These are phyloP conservation scores for Hylaea fasciaria DNA, from an alignment of 2,888 invertebrate genomes.

Conservation along the genomic window DNA sequence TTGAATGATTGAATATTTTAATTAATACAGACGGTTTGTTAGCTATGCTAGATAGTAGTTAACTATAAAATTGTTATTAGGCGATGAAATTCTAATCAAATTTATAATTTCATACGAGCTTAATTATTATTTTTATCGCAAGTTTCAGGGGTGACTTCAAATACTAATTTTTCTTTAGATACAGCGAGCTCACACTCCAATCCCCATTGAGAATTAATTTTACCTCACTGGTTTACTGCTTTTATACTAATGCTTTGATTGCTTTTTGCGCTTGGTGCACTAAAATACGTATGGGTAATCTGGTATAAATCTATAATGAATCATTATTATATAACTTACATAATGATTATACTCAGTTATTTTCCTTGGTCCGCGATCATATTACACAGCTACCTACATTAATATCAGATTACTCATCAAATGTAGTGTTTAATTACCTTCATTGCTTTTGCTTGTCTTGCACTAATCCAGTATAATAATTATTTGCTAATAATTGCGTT, in stretches of 20 bases:
- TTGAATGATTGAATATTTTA: not conserved
- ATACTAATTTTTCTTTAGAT: not conserved
- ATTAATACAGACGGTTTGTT: not conserved
- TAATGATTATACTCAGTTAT: not conserved
- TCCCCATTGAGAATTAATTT: not conserved
- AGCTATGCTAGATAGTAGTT: not conserved
- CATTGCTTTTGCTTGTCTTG: conserved; percentile 11
- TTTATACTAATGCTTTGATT: not conserved
- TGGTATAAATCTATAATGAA: not conserved
- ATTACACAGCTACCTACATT: not conserved
- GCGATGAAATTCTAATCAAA: no score
- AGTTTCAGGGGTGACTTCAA: conserved; percentile 1
- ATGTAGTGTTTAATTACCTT: conserved; percentile 8
- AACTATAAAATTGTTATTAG: no score
- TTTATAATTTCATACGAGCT: no score
- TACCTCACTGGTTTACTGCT: not conserved
- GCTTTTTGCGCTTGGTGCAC: conserved; percentile 1
- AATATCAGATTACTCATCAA: conserved; percentile 17
- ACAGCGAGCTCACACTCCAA: not conserved
- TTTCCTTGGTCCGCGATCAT: not conserved
- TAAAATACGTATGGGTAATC: not conserved
- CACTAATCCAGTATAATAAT: not conserved
- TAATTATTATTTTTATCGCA: not conserved
- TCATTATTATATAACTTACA: not conserved
- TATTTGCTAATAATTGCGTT: no score